A percentile compares a stretch with the other conserved stretches of the same genome.
These are phyloP conservation scores for Harpagifer antarcticus DNA, from an alignment of 2,797 vertebrate species.

Conservation along the genomic window DNA sequence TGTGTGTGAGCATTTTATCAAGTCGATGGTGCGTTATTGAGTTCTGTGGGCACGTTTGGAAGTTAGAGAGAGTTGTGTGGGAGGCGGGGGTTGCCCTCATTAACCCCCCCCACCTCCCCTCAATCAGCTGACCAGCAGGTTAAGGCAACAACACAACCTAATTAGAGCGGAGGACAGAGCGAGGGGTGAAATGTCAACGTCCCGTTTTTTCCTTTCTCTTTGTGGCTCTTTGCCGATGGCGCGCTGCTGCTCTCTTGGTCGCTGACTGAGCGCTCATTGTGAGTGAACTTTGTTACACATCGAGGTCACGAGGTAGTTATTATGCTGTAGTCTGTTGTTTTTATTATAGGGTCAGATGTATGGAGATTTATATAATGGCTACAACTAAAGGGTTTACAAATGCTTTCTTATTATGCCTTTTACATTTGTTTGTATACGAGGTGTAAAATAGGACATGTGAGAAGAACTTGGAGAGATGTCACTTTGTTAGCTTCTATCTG, in stretches of 20 bases:
- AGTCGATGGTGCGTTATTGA: conserved; percentile 68
- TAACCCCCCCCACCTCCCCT: conserved; percentile 64
- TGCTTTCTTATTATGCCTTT: not conserved
- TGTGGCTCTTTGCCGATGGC: conserved; percentile 29
- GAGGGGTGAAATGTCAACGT: conserved; percentile 86
- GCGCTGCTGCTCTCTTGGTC: conserved; percentile 72
- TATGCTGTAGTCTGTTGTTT: conserved; percentile 5
- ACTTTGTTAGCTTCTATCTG: too few species aligned
- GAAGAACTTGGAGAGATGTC: not conserved
- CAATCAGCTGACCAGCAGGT: conserved; percentile 81
- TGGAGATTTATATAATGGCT: not conserved
- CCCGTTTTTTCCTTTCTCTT: conserved; percentile 48
- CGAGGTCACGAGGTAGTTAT: not conserved
- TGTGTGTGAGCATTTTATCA: conserved; percentile 50
- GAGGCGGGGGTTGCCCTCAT: conserved; percentile 80
- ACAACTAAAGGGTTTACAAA: not conserved
- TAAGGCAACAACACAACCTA: conserved; percentile 90
- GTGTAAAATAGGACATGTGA: not conserved
- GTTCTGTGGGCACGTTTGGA: conserved; percentile 58
- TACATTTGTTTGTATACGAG: too few species aligned
- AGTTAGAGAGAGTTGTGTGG: conserved; percentile 55
- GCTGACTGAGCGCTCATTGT: conserved; percentile 24
- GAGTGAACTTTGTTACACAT: conserved; percentile 48
- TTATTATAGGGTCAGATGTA: too few species aligned
- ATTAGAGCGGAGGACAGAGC: conserved; percentile 86